Conservation (phyloP, 2,113 vertebrate species). For the Mellivora capensis region DNA sequence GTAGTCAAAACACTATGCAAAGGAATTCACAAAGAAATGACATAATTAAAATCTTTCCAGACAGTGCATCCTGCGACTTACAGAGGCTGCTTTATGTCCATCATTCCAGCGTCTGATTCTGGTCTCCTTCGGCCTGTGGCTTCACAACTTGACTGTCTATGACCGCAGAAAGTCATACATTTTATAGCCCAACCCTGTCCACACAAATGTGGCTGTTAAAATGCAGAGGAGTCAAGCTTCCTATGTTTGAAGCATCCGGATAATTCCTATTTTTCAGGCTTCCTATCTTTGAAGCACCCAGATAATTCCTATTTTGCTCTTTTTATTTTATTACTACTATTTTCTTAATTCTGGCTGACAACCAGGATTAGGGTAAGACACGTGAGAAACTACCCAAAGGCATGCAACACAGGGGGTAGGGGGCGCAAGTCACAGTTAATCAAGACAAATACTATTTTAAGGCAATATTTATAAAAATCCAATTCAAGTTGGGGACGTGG, state of each 20-base stretch:
- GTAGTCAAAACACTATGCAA: not conserved
- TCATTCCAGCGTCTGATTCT: not conserved
- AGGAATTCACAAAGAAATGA: not conserved
- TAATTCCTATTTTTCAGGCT: not conserved
- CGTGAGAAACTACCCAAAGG: not conserved
- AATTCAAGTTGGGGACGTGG: not conserved
- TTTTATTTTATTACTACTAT: not conserved
- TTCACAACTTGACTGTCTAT: not conserved
- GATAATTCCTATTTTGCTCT: not conserved
- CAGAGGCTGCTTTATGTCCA: fast-evolving
- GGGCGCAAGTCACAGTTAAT: not conserved
- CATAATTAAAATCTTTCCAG: not conserved
- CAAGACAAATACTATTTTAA: not conserved
- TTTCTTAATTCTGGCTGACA: not conserved
- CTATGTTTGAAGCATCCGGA: not conserved
- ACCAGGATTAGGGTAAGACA: not conserved
- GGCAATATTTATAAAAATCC: not conserved
- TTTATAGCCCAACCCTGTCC: not conserved
- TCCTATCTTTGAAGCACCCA: not conserved
- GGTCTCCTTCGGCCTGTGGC: not conserved
- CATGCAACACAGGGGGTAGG: not conserved
- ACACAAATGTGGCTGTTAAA: not conserved
- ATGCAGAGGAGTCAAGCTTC: not conserved
- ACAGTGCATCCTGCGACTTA: no score
- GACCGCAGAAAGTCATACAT: not conserved